Percentiles rank a stretch among this genome's conserved stretches.
Conservation (phyloP, 64 coral and sea anemone species). For the Astreopora myriophthalma region DNA sequence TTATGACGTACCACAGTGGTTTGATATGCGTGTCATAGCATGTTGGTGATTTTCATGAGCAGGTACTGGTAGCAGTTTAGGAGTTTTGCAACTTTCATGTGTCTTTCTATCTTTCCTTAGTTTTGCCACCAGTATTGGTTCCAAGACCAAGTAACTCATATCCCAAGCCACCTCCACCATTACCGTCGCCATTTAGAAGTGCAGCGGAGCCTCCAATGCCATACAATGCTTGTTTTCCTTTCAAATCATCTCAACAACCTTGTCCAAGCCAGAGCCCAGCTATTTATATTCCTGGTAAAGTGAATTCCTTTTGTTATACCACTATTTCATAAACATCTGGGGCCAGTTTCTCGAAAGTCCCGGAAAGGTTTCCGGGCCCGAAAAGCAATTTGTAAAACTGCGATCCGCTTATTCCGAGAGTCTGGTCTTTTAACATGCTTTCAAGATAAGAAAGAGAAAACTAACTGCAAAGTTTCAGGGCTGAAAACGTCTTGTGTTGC, state of each 20-base stretch:
- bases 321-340: neutral
- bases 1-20: no score
- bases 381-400: no score
- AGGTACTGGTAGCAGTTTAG: no score
- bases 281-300: conserved; percentile 90
- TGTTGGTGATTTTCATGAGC: no score
- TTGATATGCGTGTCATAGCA: no score
- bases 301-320: neutral
- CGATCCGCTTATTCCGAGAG: no score
- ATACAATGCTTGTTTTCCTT: conserved; percentile 76
- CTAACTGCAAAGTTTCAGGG: no score
- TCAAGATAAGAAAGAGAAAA: no score
- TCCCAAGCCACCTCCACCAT: conserved; percentile 51
- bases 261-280: conserved; percentile 10
- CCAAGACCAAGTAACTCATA: conserved; percentile 65
- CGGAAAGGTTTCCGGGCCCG: no score
- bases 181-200: conserved; percentile 51
- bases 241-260: conserved; percentile 40
- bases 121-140: conserved; percentile 73
- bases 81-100: neutral
- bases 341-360: no score
- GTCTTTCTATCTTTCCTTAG: conserved; percentile 2
- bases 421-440: no score
- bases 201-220: conserved; percentile 73
- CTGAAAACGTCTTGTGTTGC: no score